These are phyloP conservation scores for Cladopsammia gracilis DNA, from an alignment of 64 coral and sea anemone genomes.

Conservation along the genomic window DNA sequence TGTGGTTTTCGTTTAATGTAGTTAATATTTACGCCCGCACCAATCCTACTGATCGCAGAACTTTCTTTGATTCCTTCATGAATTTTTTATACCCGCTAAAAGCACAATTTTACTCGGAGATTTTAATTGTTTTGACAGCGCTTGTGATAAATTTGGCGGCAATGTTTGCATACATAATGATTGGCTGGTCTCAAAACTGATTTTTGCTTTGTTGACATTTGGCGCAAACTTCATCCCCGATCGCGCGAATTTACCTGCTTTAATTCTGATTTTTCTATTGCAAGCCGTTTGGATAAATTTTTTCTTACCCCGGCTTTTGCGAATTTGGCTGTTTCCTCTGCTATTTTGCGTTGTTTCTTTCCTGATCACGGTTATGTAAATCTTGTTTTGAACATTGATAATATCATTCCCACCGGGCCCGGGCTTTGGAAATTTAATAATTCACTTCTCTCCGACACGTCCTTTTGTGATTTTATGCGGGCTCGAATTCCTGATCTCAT, in stretches of 20 bases:
- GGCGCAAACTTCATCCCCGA: too few relatives aligned
- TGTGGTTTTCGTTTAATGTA: neutral
- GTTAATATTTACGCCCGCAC: constrained; percentile 40
- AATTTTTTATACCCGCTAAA: neutral
- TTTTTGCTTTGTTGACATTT: neutral
- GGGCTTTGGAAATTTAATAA: constrained; percentile 27
- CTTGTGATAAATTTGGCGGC: constrained; percentile 29
- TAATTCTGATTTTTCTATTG: neutral
- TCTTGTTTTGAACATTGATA: neutral
- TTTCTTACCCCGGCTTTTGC: neutral
- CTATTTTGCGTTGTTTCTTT: neutral
- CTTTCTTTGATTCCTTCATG: neutral
- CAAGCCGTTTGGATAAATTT: neutral
- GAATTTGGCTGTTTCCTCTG: neutral
- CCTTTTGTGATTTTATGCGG: neutral
- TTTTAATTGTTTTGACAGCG: constrained; percentile 43
- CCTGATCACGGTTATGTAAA: constrained; percentile 45
- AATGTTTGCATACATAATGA: neutral
- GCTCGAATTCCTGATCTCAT: neutral
- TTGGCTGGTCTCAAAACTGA: neutral
- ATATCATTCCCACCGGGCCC: neutral
- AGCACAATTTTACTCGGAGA: neutral
- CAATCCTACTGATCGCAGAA: neutral
- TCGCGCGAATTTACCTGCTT: constrained; percentile 21
- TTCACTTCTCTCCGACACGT: neutral